Conservation (phyloP, 1,140 invertebrate species). For the Drosophila tropicalis region DNA sequence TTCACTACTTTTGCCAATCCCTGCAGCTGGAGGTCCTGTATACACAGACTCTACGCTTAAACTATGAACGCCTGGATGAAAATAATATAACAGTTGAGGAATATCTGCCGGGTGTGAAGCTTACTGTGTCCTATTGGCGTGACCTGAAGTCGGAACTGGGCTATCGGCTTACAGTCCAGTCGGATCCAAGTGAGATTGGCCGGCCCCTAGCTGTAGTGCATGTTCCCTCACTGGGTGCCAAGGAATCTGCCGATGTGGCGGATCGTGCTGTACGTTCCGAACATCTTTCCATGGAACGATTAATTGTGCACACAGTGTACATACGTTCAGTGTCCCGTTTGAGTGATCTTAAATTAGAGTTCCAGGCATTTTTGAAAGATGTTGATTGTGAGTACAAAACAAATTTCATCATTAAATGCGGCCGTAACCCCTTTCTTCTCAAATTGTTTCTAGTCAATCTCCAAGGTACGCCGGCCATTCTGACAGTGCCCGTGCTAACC, state of each 20-base stretch:
- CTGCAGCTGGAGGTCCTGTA: slow-evolving; percentile 97
- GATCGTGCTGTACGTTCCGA: slow-evolving; percentile 93
- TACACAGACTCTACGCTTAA: slow-evolving; percentile 95
- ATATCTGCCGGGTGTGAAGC: slow-evolving; percentile 93
- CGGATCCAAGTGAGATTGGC: slow-evolving; percentile 92
- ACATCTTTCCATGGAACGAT: slow-evolving; percentile 95
- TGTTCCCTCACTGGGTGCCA: slow-evolving; percentile 91
- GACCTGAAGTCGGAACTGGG: slow-evolving; percentile 92
- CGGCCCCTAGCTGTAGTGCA: slow-evolving; percentile 94
- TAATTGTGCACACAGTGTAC: slow-evolving; percentile 99
- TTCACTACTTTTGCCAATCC: slow-evolving; percentile 97
- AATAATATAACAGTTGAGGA: slow-evolving; percentile 97
- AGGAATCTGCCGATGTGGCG: slow-evolving; percentile 87
- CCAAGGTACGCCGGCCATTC: slow-evolving; percentile 93
- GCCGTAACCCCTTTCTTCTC: not conserved
- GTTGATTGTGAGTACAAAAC: slow-evolving; percentile 87
- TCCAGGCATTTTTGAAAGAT: slow-evolving; percentile 89
- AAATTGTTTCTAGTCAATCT: slow-evolving; percentile 84
- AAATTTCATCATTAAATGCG: not conserved
- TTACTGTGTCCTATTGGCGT: slow-evolving; percentile 97
- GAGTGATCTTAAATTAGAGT: slow-evolving; percentile 91
- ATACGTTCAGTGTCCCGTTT: slow-evolving; percentile 93
- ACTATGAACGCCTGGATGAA: slow-evolving; percentile 93
- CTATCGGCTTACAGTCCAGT: slow-evolving; percentile 94
- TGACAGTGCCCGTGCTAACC: slow-evolving; percentile 93